Conservation (phyloP, 1,140 invertebrate species). For the Trachymyrmex septentrionalis region DNA sequence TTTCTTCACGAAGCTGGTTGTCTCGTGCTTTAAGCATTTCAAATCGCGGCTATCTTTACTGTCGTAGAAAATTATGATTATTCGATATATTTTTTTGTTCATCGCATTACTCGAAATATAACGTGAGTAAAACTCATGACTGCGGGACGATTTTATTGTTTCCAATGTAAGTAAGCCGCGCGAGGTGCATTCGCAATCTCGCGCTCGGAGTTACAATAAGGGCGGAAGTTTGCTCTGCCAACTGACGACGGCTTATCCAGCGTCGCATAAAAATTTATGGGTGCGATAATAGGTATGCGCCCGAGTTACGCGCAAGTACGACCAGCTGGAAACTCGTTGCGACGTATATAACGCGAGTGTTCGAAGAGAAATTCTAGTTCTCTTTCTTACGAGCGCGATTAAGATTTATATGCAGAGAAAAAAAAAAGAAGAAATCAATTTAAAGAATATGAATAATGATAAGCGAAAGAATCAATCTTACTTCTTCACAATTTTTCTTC, state of each 20-base stretch:
- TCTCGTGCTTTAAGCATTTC: background rate
- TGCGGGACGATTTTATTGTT: conserved; percentile 43
- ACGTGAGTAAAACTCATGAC: conserved; percentile 6
- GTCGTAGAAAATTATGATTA: background rate
- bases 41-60: background rate
- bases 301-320: conserved; percentile 44
- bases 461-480: background rate
- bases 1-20: background rate
- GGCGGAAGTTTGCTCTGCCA: conserved; percentile 44
- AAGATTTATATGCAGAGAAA: conserved; percentile 29
- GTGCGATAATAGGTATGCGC: conserved; percentile 51
- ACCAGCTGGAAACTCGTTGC: conserved; percentile 43
- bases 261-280: conserved; percentile 59
- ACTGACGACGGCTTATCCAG: conserved; percentile 48
- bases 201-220: conserved; percentile 50
- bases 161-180: background rate
- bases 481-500: background rate
- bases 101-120: conserved; percentile 1
- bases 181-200: conserved; percentile 24
- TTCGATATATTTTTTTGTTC: background rate
- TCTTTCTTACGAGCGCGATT: conserved; percentile 8
- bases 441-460: background rate
- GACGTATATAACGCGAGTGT: conserved; percentile 3
- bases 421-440: background rate
- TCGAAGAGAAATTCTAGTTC: conserved; percentile 30